A percentile compares a stretch with the other conserved stretches of the same genome.
These are phyloP conservation scores for Gallinago stenura DNA, from an alignment of 2,797 vertebrate genomes.

Conservation along the genomic window DNA sequence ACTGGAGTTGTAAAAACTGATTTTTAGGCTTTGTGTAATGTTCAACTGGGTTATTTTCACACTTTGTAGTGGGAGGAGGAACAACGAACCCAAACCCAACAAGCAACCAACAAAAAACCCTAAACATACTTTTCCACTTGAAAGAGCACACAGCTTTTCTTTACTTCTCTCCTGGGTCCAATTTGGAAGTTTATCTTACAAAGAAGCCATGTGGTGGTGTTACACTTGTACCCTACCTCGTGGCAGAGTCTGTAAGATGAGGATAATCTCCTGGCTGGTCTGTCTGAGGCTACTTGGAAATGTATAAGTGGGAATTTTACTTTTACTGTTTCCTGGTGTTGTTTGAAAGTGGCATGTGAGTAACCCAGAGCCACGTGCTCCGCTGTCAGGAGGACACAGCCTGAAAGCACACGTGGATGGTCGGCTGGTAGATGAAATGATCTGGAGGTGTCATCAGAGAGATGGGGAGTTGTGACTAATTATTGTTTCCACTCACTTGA, in stretches of 20 bases:
- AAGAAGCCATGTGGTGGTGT: background rate
- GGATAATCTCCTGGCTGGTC: background rate
- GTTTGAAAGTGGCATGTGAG: background rate
- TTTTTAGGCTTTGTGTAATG: background rate
- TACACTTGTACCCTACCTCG: background rate
- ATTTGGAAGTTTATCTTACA: fast-evolving
- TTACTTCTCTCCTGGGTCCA: background rate
- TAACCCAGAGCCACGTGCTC: background rate
- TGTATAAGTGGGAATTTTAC: background rate
- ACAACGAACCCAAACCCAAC: background rate
- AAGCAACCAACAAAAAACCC: background rate
- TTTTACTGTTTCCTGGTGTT: background rate
- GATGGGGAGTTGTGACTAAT: background rate
- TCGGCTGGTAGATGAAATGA: background rate
- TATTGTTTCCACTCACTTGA: background rate
- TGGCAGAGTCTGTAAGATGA: background rate
- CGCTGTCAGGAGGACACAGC: background rate
- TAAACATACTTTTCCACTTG: background rate
- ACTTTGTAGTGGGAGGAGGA: background rate
- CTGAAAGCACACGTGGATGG: fast-evolving
- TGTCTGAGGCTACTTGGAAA: background rate
- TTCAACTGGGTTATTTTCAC: background rate
- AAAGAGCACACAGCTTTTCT: background rate
- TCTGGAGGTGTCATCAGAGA: background rate
- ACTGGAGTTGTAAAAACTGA: background rate